Evolutionary conservation across 2,797 vertebrate species (phyloP), one percentile per base, ranked within the genome.

Genomic region (Tragopan temminckii): DNA sequence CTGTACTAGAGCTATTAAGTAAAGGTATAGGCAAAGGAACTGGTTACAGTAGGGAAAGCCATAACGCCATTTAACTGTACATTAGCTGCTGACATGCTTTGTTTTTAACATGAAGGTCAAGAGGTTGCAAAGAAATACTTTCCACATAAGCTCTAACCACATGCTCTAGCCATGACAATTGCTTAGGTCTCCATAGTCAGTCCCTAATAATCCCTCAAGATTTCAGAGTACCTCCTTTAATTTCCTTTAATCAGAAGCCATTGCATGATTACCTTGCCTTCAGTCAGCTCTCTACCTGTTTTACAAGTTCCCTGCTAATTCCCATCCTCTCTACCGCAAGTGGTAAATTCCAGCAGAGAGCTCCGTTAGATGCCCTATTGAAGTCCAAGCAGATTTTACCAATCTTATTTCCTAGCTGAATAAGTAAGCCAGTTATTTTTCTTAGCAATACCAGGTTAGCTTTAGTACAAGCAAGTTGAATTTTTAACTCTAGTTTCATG

Each of bases 1-100:
- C 82, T 89, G 91, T 93, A 94, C 33, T 89, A 89, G 74, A 93
- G 72, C 82, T 89, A 74, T 88, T 94, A 94, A 83, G 62, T 66
- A 85, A 93, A 94, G 42, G 42, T 71, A 71, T 46, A 36, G 45
- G 45, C 45, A 71, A 68, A 78, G 42, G 58, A 94, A 91, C 75
- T 66, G 72, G 76, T 80, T 83, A 78, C 72, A 66, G 77, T 58
- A 87, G 71, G 68, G 50, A 87, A 77, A 92, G 55, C 31, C 72
- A 80, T 62, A 93, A 75, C 36, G 53, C 48, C 15, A 67, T 61
- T 89, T 89, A 75, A 75, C 72, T 16, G 9, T 25, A 21, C 35
- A 64, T 64, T 45, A 85, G 23, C 33, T 67, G 48, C 57, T 18
- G 68, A 61, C 0, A 0, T 62, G 21, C 48, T 68, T 93, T 29